Conservation (phyloP, 2,888 invertebrate genomes). For the Nebria brevicollis region DNA sequence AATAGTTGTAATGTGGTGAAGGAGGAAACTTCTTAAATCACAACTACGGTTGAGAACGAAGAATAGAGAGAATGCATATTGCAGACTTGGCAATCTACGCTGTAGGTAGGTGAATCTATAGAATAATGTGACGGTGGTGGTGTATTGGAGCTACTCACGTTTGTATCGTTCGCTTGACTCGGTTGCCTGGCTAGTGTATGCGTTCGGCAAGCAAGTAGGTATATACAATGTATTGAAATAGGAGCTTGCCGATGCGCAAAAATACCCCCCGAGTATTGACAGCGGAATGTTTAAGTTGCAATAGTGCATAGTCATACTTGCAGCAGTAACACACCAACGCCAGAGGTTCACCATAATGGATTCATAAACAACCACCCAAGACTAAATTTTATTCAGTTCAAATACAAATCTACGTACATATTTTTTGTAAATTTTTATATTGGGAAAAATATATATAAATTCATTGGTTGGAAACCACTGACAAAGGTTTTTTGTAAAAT, state of each 20-base stretch:
- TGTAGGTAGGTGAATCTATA: not conserved
- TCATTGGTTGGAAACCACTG: no score
- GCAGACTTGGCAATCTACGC: not conserved
- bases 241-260: conserved; percentile 8
- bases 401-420: no score
- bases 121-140: not conserved
- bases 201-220: not conserved
- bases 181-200: not conserved
- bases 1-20: not conserved
- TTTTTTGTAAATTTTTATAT: no score
- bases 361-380: not conserved
- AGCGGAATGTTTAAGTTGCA: conserved; percentile 23
- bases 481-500: no score
- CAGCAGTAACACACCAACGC: conserved; percentile 9
- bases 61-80: not conserved
- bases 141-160: not conserved
- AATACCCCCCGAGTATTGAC: conserved; percentile 21
- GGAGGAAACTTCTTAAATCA: not conserved
- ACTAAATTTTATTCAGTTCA: not conserved
- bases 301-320: conserved; percentile 20
- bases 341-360: not conserved
- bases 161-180: not conserved
- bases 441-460: no score
- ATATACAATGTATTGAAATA: conserved; percentile 17
- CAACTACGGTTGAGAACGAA: not conserved